phyloP scores from a whole-genome alignment of 2,888 invertebrate genomes.

The Caenorhabditis becei region DNA sequence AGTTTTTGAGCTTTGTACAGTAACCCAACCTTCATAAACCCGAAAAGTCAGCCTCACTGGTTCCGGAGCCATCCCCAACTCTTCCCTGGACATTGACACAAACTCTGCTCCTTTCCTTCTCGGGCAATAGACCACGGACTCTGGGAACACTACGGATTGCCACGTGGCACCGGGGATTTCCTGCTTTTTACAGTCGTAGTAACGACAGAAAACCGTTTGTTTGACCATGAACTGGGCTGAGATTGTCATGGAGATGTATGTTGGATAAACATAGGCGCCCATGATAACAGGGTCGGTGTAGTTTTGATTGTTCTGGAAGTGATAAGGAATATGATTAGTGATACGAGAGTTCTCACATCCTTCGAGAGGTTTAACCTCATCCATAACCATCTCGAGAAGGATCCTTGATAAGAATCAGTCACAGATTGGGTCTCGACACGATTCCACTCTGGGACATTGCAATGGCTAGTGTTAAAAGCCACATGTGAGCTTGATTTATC shows the following conservation, averaged over 20 bases:
- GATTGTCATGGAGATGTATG: conserved; percentile 31
- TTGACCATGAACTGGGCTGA: conserved; percentile 7
- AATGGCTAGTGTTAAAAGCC: background rate
- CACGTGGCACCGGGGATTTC: conserved; percentile 16
- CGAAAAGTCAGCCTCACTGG: conserved; percentile 19
- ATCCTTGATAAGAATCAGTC: background rate
- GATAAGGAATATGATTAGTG: too few species aligned
- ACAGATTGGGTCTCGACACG: conserved; percentile 11
- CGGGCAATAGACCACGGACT: conserved; percentile 25
- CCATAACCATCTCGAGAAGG: conserved; percentile 39
- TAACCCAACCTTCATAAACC: conserved; percentile 21
- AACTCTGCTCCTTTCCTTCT: conserved; percentile 24
- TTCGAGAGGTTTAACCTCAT: conserved; percentile 27
- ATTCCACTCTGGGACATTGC: conserved; percentile 29
- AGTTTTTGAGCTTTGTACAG: background rate
- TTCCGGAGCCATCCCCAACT: background rate
- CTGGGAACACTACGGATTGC: conserved; percentile 21
- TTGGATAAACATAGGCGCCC: conserved; percentile 26
- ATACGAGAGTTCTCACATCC: too few species aligned
- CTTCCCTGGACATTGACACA: conserved; percentile 1
- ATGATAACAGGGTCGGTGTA: background rate
- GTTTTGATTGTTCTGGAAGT: conserved; percentile 4
- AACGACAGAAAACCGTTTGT: conserved; percentile 14
- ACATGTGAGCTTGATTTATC: too few species aligned
- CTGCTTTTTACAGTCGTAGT: conserved; percentile 28